Conservation (phyloP, 64 coral and sea anemone genomes). For the Montipora sp. region DNA sequence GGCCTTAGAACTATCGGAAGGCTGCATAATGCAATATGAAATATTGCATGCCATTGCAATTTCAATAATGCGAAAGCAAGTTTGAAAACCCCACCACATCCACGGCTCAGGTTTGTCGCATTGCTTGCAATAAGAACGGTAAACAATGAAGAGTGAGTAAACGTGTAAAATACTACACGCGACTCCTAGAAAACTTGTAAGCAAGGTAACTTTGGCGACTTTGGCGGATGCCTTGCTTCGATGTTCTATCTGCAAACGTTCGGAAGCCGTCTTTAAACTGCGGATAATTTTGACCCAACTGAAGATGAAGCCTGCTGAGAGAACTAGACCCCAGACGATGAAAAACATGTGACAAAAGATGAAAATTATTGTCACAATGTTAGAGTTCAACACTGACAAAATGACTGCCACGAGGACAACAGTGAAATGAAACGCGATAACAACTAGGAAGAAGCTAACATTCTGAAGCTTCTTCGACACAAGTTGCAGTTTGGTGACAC, state of each 20-base stretch:
- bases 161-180: constrained; percentile 63
- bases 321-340: constrained; percentile 64
- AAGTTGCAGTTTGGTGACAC: constrained; percentile 64
- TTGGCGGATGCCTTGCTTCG: not conserved
- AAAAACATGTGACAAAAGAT: constrained; percentile 67
- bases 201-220: constrained; percentile 53
- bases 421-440: constrained; percentile 46
- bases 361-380: not conserved
- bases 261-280: not conserved
- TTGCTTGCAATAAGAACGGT: too few relatives aligned
- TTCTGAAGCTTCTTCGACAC: constrained; percentile 55
- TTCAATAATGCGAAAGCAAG: too few relatives aligned
- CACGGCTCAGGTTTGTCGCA: too few relatives aligned
- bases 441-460: constrained; percentile 8
- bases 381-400: not conserved
- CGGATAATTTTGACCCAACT: constrained; percentile 61
- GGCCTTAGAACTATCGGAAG: too few relatives aligned
- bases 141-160: not conserved
- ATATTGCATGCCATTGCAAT: too few relatives aligned
- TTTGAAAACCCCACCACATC: too few relatives aligned
- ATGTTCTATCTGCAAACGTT: not conserved
- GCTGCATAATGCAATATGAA: too few relatives aligned
- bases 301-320: constrained; percentile 59
- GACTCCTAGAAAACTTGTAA: constrained; percentile 59
- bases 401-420: constrained; percentile 42